phyloP scores from a whole-genome alignment of 2,113 vertebrate genomes.

The Sebastes fasciatus region DNA sequence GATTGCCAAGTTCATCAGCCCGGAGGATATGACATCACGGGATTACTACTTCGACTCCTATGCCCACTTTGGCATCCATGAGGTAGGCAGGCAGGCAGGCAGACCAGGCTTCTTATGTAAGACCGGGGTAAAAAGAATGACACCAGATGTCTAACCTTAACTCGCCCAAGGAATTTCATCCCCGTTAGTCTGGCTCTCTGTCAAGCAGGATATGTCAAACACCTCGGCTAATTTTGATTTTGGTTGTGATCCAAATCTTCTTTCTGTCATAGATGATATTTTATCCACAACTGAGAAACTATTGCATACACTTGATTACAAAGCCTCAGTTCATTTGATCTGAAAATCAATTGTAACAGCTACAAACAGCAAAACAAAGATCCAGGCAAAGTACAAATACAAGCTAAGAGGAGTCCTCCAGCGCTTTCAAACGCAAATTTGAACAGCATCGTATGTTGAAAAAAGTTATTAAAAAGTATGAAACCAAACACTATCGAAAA shows the following conservation, averaged over 20 bases:
- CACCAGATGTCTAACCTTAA: conserved; percentile 10
- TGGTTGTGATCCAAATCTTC: conserved; percentile 7
- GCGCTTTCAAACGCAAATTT: not conserved
- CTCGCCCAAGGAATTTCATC: conserved; percentile 25
- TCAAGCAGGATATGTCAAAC: conserved; percentile 23
- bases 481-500: conserved; percentile 1
- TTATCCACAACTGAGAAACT: not conserved
- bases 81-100: conserved; percentile 87
- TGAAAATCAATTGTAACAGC: not conserved
- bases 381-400: not conserved
- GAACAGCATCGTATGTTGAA: not conserved
- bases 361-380: not conserved
- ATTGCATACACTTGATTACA: not conserved
- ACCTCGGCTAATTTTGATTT: not conserved
- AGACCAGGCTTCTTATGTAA: not conserved
- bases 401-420: not conserved
- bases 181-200: conserved; percentile 8
- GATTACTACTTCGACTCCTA: conserved; percentile 99
- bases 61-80: conserved; percentile 98
- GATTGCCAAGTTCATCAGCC: conserved; percentile 93
- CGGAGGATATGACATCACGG: conserved; percentile 97
- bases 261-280: conserved; percentile 17
- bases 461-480: not conserved
- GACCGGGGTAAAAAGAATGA: conserved; percentile 23
- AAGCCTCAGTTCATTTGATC: not conserved